These are phyloP conservation scores for Drosophila borealis DNA, from an alignment of 2,888 invertebrate genomes.

Conservation along the genomic window DNA sequence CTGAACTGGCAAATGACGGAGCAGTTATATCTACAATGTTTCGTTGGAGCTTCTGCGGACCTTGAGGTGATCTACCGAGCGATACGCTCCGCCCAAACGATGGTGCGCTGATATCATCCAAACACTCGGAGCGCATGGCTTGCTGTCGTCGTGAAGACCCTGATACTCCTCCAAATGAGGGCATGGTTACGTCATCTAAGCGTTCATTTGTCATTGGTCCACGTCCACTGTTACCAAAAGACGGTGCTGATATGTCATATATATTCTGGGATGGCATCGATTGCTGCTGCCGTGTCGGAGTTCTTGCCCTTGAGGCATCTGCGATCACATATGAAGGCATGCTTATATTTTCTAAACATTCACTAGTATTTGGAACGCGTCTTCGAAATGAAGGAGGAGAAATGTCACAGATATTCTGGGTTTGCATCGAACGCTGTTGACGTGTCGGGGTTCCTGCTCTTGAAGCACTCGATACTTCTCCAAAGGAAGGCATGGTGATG, in stretches of 20 bases:
- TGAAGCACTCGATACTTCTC: conserved; percentile 13
- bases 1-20: no score
- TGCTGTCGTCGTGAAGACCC: background rate
- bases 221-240: conserved; percentile 11
- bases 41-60: background rate
- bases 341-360: conserved; percentile 27
- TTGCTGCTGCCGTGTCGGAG: background rate
- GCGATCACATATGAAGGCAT: conserved; percentile 11
- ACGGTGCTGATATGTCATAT: conserved; percentile 16
- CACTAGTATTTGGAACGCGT: background rate
- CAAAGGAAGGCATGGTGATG: conserved; percentile 23
- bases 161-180: conserved; percentile 17
- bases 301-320: background rate
- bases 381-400: conserved; percentile 10
- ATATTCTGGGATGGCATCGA: conserved; percentile 14
- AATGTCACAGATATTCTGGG: conserved; percentile 7
- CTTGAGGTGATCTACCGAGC: background rate
- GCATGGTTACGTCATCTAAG: conserved; percentile 28
- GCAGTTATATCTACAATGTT: no score
- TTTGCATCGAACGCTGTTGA: conserved; percentile 10
- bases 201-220: background rate
- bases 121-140: background rate
- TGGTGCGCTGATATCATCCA: conserved; percentile 20
- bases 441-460: background rate
- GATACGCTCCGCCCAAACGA: conserved; percentile 2